Base-by-base conservation (phyloP, 2,888 invertebrate genomes). In the Aleiodes leptofemur region DNA sequence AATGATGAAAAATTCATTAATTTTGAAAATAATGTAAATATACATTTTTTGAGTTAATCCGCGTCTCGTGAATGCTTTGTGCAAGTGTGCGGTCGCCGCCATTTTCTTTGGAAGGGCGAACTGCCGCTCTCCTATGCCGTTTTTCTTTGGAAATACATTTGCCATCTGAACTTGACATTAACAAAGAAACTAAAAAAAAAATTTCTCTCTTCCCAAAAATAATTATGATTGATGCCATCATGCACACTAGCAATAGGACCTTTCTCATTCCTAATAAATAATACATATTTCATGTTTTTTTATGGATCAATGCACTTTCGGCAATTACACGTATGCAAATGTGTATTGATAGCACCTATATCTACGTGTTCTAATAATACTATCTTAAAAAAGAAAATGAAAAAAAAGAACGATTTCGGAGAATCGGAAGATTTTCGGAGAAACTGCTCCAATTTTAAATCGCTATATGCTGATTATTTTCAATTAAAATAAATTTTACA, bases 61-160 rank as follows among this genome's bases (percentile, higher is more conserved):
- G 77, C 81, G 81, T 79, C 71, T 71, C 56, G 51, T 72, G 74
- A 83, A 82, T 82, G 84, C 85, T 83, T 83, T 85, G 82, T 84
- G 81, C 82, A 82, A 82, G 83, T 82, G 81, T 84, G 80, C 80
- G 81, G 81, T 86, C 86, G 87, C 87, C 86, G 87, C 87, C 87
- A 87, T 87, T 87, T 87, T 87, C 87, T 87, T 81, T 82, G 82
- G 83, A 87, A 86, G 87, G 86, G 86, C 86, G 76, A 76, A 76
- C 83, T 51, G 48, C 68, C 68, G 50, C 50, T 50, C 64, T 48
- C 31, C 50, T 68, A 51, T 51, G n/a, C 29, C 68, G 5, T 64
- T 64, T 23, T 64, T 64, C 64, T 43, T 64, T 64, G 43, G 43
- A 43, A 43, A 64, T 48, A 48, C 3, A 14, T 64, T 64, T 23